Evolutionary conservation across 2,797 vertebrate species (phyloP).

Genomic region (Salarias fasciatus): DNA sequence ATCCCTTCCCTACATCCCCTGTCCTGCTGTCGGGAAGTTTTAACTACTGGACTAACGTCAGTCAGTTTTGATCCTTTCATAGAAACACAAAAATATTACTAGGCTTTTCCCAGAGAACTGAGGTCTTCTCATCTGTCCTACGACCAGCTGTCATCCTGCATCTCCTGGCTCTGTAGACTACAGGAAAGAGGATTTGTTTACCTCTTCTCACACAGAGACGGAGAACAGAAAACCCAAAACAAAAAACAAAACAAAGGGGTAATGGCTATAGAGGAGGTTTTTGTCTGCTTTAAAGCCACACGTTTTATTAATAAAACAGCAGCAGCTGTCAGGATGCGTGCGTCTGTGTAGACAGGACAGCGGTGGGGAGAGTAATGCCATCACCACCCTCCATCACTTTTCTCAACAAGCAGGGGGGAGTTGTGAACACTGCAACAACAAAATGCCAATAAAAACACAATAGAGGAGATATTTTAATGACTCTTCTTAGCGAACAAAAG

Average conservation of each 20-base stretch:
- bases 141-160: conserved; percentile 5
- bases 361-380: no score
- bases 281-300: conserved; percentile 63
- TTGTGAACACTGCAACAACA: conserved; percentile 34
- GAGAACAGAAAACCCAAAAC: conserved; percentile 44
- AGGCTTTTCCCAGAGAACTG: no score
- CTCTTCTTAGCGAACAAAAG: conserved; percentile 51
- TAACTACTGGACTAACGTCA: no score
- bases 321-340: conserved; percentile 53
- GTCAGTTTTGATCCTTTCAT: no score
- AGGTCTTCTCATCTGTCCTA: not conserved
- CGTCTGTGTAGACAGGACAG: conserved; percentile 43
- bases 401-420: not conserved
- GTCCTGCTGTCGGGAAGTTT: no score
- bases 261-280: conserved; percentile 52
- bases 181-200: conserved; percentile 44
- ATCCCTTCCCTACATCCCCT: no score
- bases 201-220: conserved; percentile 21
- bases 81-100: no score
- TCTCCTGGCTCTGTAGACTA: not conserved
- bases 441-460: conserved; percentile 48
- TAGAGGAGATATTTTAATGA: conserved; percentile 53
- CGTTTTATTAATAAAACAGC: conserved; percentile 74
- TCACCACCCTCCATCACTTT: conserved; percentile 9
- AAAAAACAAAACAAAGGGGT: conserved; percentile 58